Conservation (phyloP, 2,888 invertebrate species). For the Drosophila rellima region DNA sequence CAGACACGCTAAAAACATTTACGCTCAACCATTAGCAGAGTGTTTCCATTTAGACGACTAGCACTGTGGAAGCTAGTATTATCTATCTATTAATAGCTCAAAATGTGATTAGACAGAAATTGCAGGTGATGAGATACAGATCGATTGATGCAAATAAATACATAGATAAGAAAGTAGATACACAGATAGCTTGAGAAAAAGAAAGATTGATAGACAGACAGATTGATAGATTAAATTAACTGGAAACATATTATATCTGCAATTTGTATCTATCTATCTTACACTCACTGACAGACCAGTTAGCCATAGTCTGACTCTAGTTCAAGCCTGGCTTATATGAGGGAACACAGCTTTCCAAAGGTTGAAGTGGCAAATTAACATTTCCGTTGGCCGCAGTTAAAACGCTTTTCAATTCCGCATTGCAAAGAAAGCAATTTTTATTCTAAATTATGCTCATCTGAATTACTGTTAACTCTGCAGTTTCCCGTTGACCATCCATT, state of each 20-base stretch:
- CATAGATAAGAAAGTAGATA: background rate
- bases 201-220: background rate
- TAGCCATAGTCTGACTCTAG: background rate
- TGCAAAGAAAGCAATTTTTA: constrained; percentile 48
- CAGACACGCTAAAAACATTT: constrained; percentile 30
- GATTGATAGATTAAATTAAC: background rate
- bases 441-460: constrained; percentile 39
- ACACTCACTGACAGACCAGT: constrained; percentile 6
- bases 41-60: constrained; percentile 26
- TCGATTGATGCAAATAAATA: background rate
- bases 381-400: constrained; percentile 55
- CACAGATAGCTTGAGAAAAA: too few relatives aligned
- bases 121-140: background rate
- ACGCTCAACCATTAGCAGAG: constrained; percentile 33
- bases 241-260: background rate
- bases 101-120: background rate
- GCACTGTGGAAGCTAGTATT: constrained; percentile 4
- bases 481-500: constrained; percentile 44
- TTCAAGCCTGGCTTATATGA: background rate
- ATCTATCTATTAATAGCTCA: constrained; percentile 1
- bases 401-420: constrained; percentile 49
- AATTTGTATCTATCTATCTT: background rate
- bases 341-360: constrained; percentile 20
- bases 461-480: constrained; percentile 49
- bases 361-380: constrained; percentile 39